Percentiles rank a stretch among this genome's conserved stretches.
These are phyloP conservation scores for Plodia interpunctella DNA, from an alignment of 1,140 invertebrate genomes.

Conservation along the genomic window DNA sequence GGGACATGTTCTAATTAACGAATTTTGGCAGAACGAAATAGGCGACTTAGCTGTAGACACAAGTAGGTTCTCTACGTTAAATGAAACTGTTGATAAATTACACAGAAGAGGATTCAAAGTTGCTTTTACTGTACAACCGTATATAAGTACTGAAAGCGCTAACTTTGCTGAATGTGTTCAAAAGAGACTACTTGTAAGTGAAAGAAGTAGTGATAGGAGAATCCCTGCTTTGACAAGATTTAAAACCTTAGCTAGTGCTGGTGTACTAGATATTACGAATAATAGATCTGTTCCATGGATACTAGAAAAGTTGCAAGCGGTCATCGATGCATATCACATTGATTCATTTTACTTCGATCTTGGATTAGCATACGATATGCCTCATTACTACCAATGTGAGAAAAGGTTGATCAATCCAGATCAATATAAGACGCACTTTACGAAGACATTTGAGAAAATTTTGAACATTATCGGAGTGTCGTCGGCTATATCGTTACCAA, in stretches of 20 bases:
- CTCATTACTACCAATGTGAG: constrained; percentile 88
- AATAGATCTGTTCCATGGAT: constrained; percentile 89
- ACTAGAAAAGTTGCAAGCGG: constrained; percentile 82
- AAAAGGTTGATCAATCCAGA: constrained; percentile 86
- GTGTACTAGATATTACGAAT: constrained; percentile 90
- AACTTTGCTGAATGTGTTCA: constrained; percentile 88
- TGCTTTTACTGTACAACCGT: constrained; percentile 89
- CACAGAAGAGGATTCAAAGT: constrained; percentile 90
- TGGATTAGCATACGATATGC: constrained; percentile 92
- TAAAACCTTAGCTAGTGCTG: constrained; percentile 86
- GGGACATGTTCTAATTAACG: constrained; percentile 89
- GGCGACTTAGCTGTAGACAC: constrained; percentile 88
- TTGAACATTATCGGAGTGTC: constrained; percentile 89
- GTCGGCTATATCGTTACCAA: constrained; percentile 87
- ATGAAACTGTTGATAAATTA: constrained; percentile 87
- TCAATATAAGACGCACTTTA: constrained; percentile 86
- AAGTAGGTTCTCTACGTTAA: constrained; percentile 84
- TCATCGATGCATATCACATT: constrained; percentile 87
- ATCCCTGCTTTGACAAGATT: constrained; percentile 88
- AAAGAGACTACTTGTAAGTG: constrained; percentile 83
- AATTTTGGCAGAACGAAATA: constrained; percentile 89
- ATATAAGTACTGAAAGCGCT: constrained; percentile 89
- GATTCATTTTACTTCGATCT: constrained; percentile 94
- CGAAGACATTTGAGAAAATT: constrained; percentile 79
- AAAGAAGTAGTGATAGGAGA: constrained; percentile 83